phyloP scores from a whole-genome alignment of 2,113 vertebrate genomes.

The Lycaon pictus region DNA sequence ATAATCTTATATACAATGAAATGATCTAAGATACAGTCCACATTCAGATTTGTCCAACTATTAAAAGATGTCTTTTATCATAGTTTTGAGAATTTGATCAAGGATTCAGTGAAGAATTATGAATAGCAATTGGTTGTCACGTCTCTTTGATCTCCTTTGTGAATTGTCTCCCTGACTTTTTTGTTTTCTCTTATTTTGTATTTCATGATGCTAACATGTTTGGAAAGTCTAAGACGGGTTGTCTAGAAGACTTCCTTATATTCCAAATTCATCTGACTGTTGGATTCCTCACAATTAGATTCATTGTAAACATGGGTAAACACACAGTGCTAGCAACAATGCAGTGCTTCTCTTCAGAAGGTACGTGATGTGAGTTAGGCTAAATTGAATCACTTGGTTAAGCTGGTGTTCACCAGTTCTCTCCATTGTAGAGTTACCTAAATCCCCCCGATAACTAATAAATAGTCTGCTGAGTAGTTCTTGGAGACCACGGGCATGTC shows the following conservation, averaged over 20 bases:
- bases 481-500: background rate
- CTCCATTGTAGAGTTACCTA: background rate
- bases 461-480: background rate
- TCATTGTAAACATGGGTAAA: background rate
- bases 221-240: background rate
- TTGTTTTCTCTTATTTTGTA: background rate
- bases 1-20: background rate
- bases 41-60: background rate
- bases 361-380: background rate
- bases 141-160: background rate
- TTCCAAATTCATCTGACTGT: background rate
- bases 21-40: background rate
- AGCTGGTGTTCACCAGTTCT: background rate
- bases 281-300: background rate
- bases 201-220: background rate
- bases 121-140: background rate
- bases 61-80: background rate
- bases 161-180: background rate
- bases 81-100: slow-evolving; percentile 11
- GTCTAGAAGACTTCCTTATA: background rate
- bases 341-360: background rate
- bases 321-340: background rate
- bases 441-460: background rate
- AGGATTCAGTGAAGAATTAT: background rate
- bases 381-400: background rate